A percentile compares a stretch with the other conserved stretches of the same genome.
Evolutionary conservation across 2,797 vertebrate genomes (phyloP).

Genomic region (Ambastaia sidthimunki): DNA sequence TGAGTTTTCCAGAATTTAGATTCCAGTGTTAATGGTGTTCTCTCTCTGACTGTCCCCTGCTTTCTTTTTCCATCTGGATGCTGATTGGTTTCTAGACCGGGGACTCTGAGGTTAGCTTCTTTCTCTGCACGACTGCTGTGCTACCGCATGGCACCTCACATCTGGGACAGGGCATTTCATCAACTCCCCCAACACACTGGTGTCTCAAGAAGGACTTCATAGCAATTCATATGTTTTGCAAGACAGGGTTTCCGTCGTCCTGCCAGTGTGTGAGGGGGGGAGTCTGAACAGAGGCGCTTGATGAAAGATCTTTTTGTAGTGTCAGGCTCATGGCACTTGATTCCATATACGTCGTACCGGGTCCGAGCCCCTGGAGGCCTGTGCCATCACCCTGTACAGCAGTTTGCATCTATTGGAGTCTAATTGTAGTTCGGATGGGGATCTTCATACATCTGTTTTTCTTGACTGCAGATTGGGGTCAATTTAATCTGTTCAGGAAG

Average conservation of each 20-base stretch:
- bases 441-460: constrained; percentile 68
- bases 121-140: constrained; percentile 85
- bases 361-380: constrained; percentile 67
- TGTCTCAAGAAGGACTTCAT: not conserved
- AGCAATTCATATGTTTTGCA: not conserved
- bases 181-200: constrained; percentile 82
- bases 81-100: constrained; percentile 83
- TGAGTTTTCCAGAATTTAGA: constrained; percentile 34
- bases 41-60: constrained; percentile 79
- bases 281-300: constrained; percentile 79
- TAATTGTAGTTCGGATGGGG: constrained; percentile 72
- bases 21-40: constrained; percentile 75
- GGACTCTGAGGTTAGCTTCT: constrained; percentile 93
- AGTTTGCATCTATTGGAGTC: constrained; percentile 76
- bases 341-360: constrained; percentile 65
- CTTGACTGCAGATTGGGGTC: constrained; percentile 55
- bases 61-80: constrained; percentile 81
- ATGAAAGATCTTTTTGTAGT: constrained; percentile 82
- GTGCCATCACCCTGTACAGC: constrained; percentile 79
- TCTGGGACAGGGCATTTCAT: constrained; percentile 81
- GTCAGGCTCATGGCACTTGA: constrained; percentile 80
- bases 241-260: constrained; percentile 63
- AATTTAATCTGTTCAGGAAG: constrained; percentile 47
- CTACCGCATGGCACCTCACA: constrained; percentile 83
- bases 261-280: constrained; percentile 81